Percentiles rank a stretch among this genome's conserved stretches.
These are phyloP conservation scores for Drosophila suboccidentalis DNA, from an alignment of 2,888 invertebrate species.

Conservation along the genomic window DNA sequence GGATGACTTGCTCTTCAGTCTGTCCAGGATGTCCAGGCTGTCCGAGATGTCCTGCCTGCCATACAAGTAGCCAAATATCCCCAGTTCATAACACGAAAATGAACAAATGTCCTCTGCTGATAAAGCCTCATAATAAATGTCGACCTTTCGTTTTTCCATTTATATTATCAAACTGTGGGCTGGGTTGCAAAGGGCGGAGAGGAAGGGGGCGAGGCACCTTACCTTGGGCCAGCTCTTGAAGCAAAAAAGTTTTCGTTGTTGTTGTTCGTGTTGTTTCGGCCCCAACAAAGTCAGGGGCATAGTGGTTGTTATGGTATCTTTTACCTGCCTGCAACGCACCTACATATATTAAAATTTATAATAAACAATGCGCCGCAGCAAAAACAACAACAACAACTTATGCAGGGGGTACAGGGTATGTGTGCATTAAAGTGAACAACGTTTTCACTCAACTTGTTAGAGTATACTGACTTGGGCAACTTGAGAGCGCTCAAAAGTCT, in stretches of 20 bases:
- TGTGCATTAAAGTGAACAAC: slow-evolving; percentile 50
- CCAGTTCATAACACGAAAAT: slow-evolving; percentile 76
- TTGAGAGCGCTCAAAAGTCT: not conserved
- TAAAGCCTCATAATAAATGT: slow-evolving; percentile 85
- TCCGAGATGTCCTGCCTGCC: slow-evolving; percentile 33
- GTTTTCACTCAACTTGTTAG: slow-evolving; percentile 13
- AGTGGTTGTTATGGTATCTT: slow-evolving; percentile 36
- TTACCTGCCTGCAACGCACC: slow-evolving; percentile 50
- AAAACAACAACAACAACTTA: slow-evolving; percentile 23
- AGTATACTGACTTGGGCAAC: slow-evolving; percentile 2
- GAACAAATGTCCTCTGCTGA: slow-evolving; percentile 85
- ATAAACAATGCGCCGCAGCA: slow-evolving; percentile 62
- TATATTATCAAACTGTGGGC: slow-evolving; percentile 82
- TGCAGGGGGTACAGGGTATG: slow-evolving; percentile 13
- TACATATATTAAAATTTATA: slow-evolving; percentile 78
- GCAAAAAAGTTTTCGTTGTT: slow-evolving; percentile 38
- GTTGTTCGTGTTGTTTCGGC: slow-evolving; percentile 30
- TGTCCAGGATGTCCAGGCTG: slow-evolving; percentile 27
- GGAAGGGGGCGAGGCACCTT: not conserved
- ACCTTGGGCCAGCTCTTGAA: slow-evolving; percentile 30
- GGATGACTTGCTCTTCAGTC: slow-evolving; percentile 14
- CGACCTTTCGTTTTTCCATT: slow-evolving; percentile 86
- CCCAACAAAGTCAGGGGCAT: slow-evolving; percentile 4
- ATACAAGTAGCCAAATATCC: slow-evolving; percentile 73
- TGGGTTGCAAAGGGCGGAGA: slow-evolving; percentile 1